Percentiles rank a stretch among this genome's conserved stretches.
phyloP scores from a whole-genome alignment of 1,140 invertebrate species.

The Rhyzopertha dominica region DNA sequence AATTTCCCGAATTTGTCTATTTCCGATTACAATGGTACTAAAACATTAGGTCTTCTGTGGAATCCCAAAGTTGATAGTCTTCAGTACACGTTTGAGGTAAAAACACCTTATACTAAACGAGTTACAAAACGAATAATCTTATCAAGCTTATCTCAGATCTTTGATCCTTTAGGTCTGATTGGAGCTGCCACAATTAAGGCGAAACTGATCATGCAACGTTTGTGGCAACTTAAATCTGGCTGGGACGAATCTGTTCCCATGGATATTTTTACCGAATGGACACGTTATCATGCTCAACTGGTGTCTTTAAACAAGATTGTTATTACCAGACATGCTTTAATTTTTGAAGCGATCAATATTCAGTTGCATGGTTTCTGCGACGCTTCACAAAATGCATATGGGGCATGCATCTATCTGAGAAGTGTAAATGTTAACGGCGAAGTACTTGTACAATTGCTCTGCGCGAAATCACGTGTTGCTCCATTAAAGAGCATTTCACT shows the following conservation, averaged over 20 bases:
- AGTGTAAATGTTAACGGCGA: constrained; percentile 5
- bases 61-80: neutral
- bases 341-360: constrained; percentile 15
- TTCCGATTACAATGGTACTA: neutral
- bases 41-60: constrained; percentile 1
- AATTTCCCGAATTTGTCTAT: neutral
- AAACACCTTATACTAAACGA: constrained; percentile 5
- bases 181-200: constrained; percentile 38
- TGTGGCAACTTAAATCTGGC: constrained; percentile 40
- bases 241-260: constrained; percentile 45
- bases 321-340: constrained; percentile 20
- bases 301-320: constrained; percentile 6
- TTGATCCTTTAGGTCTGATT: constrained; percentile 48
- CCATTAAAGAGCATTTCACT: too few relatives aligned
- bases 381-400: constrained; percentile 31
- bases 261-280: constrained; percentile 18
- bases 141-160: constrained; percentile 39
- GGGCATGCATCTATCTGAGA: constrained; percentile 29
- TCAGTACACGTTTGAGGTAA: neutral
- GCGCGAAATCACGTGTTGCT: constrained; percentile 30
- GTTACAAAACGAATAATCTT: constrained; percentile 44
- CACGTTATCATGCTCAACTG: constrained; percentile 20
- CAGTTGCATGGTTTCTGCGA: constrained; percentile 36
- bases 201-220: constrained; percentile 46
- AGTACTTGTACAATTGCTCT: constrained; percentile 13